These are phyloP conservation scores for Gavia stellata DNA, from an alignment of 2,113 vertebrate genomes.

Conservation along the genomic window DNA sequence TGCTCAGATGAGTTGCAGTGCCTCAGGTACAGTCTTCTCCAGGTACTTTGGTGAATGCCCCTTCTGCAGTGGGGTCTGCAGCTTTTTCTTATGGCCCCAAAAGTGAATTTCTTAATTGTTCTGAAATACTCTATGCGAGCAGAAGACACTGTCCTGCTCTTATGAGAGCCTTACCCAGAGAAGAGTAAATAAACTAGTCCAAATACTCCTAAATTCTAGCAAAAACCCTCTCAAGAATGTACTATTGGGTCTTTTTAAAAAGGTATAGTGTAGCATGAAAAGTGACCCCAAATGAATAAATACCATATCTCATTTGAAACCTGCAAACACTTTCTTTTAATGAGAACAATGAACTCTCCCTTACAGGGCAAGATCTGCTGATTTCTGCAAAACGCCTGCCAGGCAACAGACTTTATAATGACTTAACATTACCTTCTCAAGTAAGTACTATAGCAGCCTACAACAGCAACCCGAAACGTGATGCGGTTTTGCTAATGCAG, in stretches of 20 bases:
- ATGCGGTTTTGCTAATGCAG: not conserved
- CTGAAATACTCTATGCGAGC: not conserved
- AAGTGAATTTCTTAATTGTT: not conserved
- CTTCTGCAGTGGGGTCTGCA: not conserved
- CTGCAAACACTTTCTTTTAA: not conserved
- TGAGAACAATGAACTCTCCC: not conserved
- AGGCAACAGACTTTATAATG: not conserved
- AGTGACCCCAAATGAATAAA: not conserved
- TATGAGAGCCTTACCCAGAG: not conserved
- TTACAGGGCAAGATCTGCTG: not conserved
- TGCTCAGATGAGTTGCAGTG: not conserved
- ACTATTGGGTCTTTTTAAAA: not conserved
- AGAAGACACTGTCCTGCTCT: not conserved
- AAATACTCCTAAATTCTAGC: not conserved
- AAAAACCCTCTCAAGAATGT: not conserved
- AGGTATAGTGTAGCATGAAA: not conserved
- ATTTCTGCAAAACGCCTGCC: not conserved
- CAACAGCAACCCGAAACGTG: rapidly evolving
- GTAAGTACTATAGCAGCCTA: not conserved
- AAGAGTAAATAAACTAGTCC: not conserved
- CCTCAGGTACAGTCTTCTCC: not conserved
- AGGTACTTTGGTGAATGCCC: not conserved
- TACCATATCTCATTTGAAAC: not conserved
- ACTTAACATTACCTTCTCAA: not conserved
- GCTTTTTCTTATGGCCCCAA: not conserved